phyloP scores from a whole-genome alignment of 2,113 vertebrate genomes.

The Peucedramus taeniatus region DNA sequence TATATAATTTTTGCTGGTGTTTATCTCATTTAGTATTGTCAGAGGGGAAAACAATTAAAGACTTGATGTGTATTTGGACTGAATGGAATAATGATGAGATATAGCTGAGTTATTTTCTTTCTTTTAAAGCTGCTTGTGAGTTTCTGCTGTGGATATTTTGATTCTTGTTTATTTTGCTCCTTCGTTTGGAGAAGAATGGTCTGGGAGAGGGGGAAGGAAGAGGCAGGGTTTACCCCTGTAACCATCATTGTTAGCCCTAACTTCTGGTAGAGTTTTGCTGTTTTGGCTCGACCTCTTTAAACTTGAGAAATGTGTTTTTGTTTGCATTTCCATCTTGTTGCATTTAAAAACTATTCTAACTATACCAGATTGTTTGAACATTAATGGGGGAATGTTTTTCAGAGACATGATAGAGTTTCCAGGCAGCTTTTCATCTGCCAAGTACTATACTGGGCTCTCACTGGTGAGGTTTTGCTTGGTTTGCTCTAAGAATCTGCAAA shows the following conservation, averaged over 20 bases:
- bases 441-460: neutral
- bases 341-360: neutral
- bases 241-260: neutral
- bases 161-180: constrained; percentile 1
- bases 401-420: constrained; percentile 5
- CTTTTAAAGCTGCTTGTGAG: neutral
- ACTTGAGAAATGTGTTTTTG: neutral
- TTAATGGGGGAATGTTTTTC: neutral
- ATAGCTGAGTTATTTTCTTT: neutral
- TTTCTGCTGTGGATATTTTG: neutral
- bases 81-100: neutral
- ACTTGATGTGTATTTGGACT: neutral
- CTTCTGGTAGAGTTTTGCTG: neutral
- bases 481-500: constrained; percentile 11
- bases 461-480: neutral
- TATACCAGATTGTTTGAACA: neutral
- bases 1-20: neutral
- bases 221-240: neutral
- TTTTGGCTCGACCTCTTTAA: neutral
- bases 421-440: neutral
- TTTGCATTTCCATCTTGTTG: neutral
- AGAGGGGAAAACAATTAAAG: neutral
- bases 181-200: neutral
- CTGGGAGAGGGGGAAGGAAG: constrained; percentile 27
- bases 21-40: neutral